Conservation (phyloP, 2,113 vertebrate species). For the Callocephalon fimbriatum region DNA sequence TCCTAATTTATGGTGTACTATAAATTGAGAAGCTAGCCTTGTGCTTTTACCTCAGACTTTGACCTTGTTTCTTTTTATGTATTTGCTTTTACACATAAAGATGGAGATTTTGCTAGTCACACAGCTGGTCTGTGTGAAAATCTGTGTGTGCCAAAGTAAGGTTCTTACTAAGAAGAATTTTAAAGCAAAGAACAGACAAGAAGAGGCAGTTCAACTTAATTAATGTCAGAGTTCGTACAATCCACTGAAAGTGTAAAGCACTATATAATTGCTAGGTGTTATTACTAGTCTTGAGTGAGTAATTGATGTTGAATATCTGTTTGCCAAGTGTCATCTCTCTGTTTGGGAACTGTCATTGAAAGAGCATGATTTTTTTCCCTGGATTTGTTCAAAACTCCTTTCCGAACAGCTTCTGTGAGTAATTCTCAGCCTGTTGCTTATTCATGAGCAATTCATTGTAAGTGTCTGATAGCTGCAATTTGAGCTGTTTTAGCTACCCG, state of each 20-base stretch:
- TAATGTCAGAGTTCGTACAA: conserved; percentile 44
- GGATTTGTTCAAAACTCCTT: conserved; percentile 4
- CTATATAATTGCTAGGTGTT: conserved; percentile 44
- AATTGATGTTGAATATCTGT: conserved; percentile 59
- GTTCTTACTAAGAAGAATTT: not conserved
- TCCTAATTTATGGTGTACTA: not conserved
- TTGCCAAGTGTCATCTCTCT: conserved; percentile 50
- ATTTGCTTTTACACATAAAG: not conserved
- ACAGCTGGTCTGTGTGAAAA: not conserved
- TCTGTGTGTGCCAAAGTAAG: not conserved
- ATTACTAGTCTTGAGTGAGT: conserved; percentile 34
- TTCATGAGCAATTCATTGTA: conserved; percentile 25
- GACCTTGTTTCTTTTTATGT: not conserved
- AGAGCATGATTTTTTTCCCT: not conserved
- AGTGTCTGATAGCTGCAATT: conserved; percentile 27
- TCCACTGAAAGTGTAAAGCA: not conserved
- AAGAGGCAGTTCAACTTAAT: conserved; percentile 47
- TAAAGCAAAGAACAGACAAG: not conserved
- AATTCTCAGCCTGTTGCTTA: conserved; percentile 35
- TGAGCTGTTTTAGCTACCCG: conserved; percentile 11
- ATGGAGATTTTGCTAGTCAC: not conserved
- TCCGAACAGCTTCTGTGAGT: conserved; percentile 33
- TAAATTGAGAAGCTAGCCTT: not conserved
- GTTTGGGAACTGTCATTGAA: conserved; percentile 58
- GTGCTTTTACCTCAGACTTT: not conserved